These are phyloP conservation scores for Hassar affinis DNA, from an alignment of 2,113 vertebrate genomes.

Conservation along the genomic window DNA sequence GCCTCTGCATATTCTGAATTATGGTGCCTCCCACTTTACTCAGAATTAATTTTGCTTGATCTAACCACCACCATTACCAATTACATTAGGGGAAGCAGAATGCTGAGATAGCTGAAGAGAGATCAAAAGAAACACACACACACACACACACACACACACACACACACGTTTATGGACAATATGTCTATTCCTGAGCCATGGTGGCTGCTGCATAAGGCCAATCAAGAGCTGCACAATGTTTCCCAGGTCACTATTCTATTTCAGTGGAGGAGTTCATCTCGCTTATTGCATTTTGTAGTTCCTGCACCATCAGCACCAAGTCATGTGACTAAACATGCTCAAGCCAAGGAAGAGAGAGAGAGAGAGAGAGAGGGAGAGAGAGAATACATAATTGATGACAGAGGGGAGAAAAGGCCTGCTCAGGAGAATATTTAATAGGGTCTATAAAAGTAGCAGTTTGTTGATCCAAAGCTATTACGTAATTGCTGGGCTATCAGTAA, in stretches of 20 bases:
- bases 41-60: slow-evolving; percentile 49
- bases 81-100: slow-evolving; percentile 25
- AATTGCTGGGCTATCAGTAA: slow-evolving; percentile 57
- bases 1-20: slow-evolving; percentile 36
- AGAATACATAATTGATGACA: background rate
- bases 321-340: slow-evolving; percentile 28
- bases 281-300: slow-evolving; percentile 42
- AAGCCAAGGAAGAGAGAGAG: slow-evolving; percentile 30
- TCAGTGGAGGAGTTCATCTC: slow-evolving; percentile 20
- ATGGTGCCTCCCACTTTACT: slow-evolving; percentile 22
- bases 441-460: slow-evolving; percentile 58
- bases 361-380: slow-evolving; percentile 11
- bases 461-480: slow-evolving; percentile 61
- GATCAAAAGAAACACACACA: background rate
- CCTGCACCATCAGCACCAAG: slow-evolving; percentile 48
- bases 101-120: slow-evolving; percentile 3
- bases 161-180: background rate
- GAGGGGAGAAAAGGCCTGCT: slow-evolving; percentile 51
- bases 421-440: slow-evolving; percentile 55
- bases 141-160: background rate
- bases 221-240: background rate
- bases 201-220: background rate
- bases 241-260: background rate
- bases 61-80: slow-evolving; percentile 43
- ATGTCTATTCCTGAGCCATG: background rate